phyloP scores from a whole-genome alignment of 2,113 vertebrate species.

The Trogon surrucura region DNA sequence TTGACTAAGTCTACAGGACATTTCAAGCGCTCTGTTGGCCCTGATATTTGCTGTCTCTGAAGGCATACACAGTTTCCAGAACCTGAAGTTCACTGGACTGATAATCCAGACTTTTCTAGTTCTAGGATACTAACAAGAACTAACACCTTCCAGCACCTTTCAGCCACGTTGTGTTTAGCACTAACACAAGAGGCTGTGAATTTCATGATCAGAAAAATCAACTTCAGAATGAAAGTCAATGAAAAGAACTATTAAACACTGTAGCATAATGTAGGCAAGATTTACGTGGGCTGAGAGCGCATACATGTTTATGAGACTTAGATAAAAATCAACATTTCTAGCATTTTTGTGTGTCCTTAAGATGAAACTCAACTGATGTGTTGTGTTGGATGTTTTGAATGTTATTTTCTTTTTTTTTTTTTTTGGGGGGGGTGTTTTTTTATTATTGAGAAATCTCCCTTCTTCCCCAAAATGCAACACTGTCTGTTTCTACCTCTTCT shows the following conservation, averaged over 20 bases:
- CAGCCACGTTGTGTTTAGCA: background rate
- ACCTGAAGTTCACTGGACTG: background rate
- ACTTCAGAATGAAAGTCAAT: background rate
- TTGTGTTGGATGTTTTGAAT: background rate
- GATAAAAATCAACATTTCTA: background rate
- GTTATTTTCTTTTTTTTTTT: background rate
- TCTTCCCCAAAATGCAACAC: background rate
- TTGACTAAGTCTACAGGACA: background rate
- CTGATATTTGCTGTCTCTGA: background rate
- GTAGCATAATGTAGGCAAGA: rapidly evolving
- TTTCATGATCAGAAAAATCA: background rate
- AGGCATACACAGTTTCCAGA: background rate
- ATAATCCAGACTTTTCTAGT: background rate
- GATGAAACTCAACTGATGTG: background rate
- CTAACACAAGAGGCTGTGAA: background rate
- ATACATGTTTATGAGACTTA: background rate
- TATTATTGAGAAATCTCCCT: background rate
- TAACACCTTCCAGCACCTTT: background rate
- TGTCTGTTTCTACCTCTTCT: background rate
- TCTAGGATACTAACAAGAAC: background rate
- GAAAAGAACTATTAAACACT: background rate
- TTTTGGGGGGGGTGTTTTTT: background rate
- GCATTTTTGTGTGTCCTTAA: background rate
- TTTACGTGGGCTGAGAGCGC: background rate
- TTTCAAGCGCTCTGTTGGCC: background rate